Evolutionary conservation across 2,113 vertebrate species (phyloP).

Genomic region (Oncorhynchus kisutch): DNA sequence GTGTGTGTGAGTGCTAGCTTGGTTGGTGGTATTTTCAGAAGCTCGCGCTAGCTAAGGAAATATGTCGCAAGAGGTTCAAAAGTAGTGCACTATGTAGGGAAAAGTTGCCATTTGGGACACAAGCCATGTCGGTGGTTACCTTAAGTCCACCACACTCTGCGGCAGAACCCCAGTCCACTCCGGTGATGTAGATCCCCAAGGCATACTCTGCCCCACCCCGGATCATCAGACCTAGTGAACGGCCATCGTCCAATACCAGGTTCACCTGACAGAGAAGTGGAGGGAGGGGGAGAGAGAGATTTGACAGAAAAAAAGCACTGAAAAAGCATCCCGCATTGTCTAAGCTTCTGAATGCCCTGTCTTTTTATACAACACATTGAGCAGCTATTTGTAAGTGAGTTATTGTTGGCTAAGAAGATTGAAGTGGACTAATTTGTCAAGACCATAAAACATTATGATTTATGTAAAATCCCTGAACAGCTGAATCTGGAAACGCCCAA

Average conservation of each 20-base stretch:
- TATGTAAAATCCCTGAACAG: too few relatives aligned
- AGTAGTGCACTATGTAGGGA: not conserved
- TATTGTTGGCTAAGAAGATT: too few relatives aligned
- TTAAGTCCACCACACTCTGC: slow-evolving; percentile 91
- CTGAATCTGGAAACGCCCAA: too few relatives aligned
- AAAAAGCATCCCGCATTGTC: not conserved
- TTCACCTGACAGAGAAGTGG: slow-evolving; percentile 80
- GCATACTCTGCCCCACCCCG: slow-evolving; percentile 93
- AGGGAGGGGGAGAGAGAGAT: not conserved
- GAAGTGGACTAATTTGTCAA: too few relatives aligned
- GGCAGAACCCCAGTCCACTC: slow-evolving; percentile 91
- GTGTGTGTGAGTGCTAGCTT: too few relatives aligned
- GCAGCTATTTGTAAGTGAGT: too few relatives aligned
- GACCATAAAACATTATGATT: too few relatives aligned
- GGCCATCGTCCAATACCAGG: slow-evolving; percentile 89
- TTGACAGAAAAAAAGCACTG: too few relatives aligned
- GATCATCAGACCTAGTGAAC: slow-evolving; percentile 92
- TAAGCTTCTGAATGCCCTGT: not conserved
- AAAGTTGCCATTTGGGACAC: not conserved
- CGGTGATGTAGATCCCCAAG: slow-evolving; percentile 94
- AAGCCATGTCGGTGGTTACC: slow-evolving; percentile 66
- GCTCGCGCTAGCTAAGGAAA: too few relatives aligned
- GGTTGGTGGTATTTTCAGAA: too few relatives aligned
- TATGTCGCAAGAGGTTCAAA: not conserved
- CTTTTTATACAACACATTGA: too few relatives aligned